A percentile compares a stretch with the other conserved stretches of the same genome.
phyloP scores from a whole-genome alignment of 1,140 invertebrate species.

The Conus betulinus region DNA sequence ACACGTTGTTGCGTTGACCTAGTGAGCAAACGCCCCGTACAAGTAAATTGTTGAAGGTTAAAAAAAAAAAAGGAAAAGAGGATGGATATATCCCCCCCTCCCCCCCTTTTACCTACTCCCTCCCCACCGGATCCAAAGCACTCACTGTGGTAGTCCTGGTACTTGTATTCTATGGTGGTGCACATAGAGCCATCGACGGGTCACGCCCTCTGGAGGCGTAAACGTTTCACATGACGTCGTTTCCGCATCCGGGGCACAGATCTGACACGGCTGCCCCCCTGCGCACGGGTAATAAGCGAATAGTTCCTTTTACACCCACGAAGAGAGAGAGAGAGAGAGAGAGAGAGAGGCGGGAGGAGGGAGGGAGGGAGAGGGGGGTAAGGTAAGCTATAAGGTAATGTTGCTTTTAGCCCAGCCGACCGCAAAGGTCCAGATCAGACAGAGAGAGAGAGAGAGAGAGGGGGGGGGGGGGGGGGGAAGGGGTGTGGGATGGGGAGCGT shows the following conservation, averaged over 20 bases:
- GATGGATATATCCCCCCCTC: too few species aligned
- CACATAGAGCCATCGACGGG: background rate
- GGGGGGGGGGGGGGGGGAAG: too few species aligned
- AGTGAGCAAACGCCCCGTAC: too few species aligned
- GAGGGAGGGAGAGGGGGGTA: background rate
- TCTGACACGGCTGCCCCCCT: background rate
- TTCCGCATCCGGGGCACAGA: background rate
- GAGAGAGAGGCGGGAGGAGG: background rate
- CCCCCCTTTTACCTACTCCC: background rate
- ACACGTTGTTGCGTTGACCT: too few species aligned
- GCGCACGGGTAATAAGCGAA: background rate
- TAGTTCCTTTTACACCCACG: background rate
- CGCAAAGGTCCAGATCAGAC: background rate
- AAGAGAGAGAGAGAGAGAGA: slow-evolving; percentile 1
- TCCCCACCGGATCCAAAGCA: background rate
- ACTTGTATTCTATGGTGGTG: background rate
- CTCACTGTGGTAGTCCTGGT: slow-evolving; percentile 8
- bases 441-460: background rate
- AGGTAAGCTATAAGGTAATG: too few species aligned
- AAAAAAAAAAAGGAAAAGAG: too few species aligned
- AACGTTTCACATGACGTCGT: background rate
- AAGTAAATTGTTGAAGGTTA: too few species aligned
- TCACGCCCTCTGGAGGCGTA: background rate
- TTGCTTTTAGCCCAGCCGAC: too few species aligned
- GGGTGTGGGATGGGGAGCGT: too few species aligned